Conservation (phyloP, 1,140 invertebrate species). For the Schlechtendalia chinensis region DNA sequence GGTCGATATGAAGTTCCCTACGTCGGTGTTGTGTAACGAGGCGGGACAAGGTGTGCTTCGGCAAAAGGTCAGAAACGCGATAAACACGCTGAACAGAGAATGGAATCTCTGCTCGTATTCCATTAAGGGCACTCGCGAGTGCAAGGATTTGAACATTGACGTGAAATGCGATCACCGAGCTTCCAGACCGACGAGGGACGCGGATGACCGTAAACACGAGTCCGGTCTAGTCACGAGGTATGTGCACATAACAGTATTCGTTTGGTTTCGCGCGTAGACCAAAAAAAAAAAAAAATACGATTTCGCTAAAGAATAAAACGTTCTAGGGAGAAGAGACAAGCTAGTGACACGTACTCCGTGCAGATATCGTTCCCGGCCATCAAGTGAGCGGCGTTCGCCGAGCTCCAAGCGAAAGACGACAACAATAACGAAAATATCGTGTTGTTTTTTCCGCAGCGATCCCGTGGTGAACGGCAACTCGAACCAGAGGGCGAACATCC, state of each 20-base stretch:
- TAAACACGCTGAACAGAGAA: slow-evolving; percentile 84
- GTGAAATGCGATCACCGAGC: slow-evolving; percentile 82
- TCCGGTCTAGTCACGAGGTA: slow-evolving; percentile 79
- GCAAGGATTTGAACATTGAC: slow-evolving; percentile 83
- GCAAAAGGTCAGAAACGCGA: slow-evolving; percentile 81
- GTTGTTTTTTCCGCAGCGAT: slow-evolving; percentile 65
- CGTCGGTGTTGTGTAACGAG: slow-evolving; percentile 88
- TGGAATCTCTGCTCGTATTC: slow-evolving; percentile 92
- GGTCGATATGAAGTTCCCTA: slow-evolving; percentile 89
- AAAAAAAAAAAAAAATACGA: background rate
- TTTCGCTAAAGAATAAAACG: slow-evolving; percentile 7
- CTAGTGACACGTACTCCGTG: slow-evolving; percentile 80
- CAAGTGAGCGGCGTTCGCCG: slow-evolving; percentile 76
- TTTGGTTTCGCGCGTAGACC: background rate
- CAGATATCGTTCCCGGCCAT: slow-evolving; percentile 87
- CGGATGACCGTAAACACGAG: slow-evolving; percentile 72
- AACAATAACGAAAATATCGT: background rate
- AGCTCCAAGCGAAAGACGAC: too few relatives aligned
- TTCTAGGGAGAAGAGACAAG: slow-evolving; percentile 59
- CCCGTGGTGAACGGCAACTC: slow-evolving; percentile 82
- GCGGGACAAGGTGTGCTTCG: slow-evolving; percentile 87
- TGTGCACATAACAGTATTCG: slow-evolving; percentile 54
- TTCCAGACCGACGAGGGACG: slow-evolving; percentile 65
- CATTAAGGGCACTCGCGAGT: slow-evolving; percentile 74
- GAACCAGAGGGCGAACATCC: slow-evolving; percentile 80